These are phyloP conservation scores for Argynnis bischoffii DNA, from an alignment of 2,888 invertebrate species.

Conservation along the genomic window DNA sequence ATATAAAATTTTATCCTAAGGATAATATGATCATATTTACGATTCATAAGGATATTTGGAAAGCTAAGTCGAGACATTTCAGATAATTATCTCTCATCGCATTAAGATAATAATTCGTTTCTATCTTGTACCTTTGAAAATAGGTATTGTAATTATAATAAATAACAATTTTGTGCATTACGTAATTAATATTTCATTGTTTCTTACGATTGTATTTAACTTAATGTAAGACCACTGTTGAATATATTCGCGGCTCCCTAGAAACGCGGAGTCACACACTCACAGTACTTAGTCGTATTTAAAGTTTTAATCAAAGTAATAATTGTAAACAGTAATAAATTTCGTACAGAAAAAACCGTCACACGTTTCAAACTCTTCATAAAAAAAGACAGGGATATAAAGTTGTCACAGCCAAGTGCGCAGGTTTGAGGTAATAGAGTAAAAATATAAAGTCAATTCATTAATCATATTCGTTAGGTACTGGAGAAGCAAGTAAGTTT, in stretches of 20 bases:
- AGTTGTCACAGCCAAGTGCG: constrained; percentile 75
- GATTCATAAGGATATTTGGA: constrained; percentile 75
- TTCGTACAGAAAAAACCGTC: constrained; percentile 62
- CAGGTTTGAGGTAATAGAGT: constrained; percentile 80
- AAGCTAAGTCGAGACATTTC: constrained; percentile 78
- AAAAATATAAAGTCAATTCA: constrained; percentile 81
- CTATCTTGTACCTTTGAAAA: constrained; percentile 80
- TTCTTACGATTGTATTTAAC: constrained; percentile 81
- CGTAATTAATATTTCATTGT: constrained; percentile 80
- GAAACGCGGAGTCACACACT: constrained; percentile 69
- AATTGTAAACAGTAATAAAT: constrained; percentile 58
- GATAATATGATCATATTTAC: constrained; percentile 78
- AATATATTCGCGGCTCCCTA: constrained; percentile 67
- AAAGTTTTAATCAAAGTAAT: constrained; percentile 75
- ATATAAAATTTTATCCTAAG: constrained; percentile 81
- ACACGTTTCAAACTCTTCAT: constrained; percentile 73
- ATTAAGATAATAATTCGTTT: constrained; percentile 80
- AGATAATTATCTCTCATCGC: constrained; percentile 76
- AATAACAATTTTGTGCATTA: constrained; percentile 81
- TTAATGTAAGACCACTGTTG: constrained; percentile 79
- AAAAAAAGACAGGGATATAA: constrained; percentile 79
- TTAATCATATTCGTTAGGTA: constrained; percentile 81
- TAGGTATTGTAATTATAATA: constrained; percentile 82
- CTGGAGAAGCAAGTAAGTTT: constrained; percentile 58
- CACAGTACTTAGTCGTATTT: constrained; percentile 78